Conservation (phyloP, 2,888 invertebrate genomes). For the Stenichneumon culpator region DNA sequence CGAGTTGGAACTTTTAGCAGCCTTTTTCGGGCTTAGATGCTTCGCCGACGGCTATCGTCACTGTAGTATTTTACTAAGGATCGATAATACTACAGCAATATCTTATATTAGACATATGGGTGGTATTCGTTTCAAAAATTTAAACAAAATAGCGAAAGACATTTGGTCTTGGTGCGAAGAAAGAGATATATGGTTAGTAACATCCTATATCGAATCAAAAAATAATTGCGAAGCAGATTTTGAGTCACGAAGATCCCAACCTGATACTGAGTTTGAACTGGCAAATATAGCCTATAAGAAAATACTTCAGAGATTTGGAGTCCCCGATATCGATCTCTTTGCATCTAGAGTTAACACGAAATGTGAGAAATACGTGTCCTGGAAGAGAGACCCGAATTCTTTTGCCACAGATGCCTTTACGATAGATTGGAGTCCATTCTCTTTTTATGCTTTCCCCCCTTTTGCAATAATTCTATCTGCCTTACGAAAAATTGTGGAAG, state of each 20-base stretch:
- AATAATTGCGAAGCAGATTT: not conserved
- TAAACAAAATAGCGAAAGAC: not conserved
- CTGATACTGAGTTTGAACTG: conserved; percentile 4
- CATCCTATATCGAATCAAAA: not conserved
- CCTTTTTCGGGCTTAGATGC: conserved; percentile 35
- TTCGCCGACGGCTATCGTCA: not conserved
- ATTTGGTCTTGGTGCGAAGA: not conserved
- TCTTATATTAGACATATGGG: conserved; percentile 35
- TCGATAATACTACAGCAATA: conserved; percentile 67
- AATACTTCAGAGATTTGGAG: not conserved
- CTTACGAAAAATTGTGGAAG: conserved; percentile 16
- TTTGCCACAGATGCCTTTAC: conserved; percentile 42
- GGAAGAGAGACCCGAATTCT: not conserved
- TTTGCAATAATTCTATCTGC: conserved; percentile 5
- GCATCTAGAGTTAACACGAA: conserved; percentile 18
- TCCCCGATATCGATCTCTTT: conserved; percentile 13
- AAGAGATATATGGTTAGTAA: not conserved
- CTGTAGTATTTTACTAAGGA: conserved; percentile 57
- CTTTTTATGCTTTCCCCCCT: conserved; percentile 42
- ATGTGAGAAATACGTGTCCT: not conserved
- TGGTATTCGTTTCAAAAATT: not conserved
- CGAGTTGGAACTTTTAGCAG: conserved; percentile 50
- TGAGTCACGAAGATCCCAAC: not conserved
- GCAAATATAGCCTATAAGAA: not conserved
- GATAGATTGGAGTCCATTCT: conserved; percentile 10